phyloP scores from a whole-genome alignment of 1,140 invertebrate species.

The Conus betulinus region DNA sequence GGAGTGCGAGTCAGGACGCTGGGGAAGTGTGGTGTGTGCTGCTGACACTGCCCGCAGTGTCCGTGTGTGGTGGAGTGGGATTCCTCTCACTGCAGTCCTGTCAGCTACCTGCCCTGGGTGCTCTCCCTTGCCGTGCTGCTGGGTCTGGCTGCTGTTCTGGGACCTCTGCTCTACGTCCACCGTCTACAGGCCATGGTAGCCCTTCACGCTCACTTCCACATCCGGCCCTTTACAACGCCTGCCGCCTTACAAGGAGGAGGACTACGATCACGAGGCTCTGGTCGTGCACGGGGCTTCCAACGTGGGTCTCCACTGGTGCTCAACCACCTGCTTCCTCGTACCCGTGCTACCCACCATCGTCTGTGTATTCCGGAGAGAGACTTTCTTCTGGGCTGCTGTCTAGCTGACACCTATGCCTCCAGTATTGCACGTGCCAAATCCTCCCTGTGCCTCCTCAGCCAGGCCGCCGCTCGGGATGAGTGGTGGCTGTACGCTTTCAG shows the following conservation, averaged over 20 bases:
- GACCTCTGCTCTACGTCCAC: constrained; percentile 24
- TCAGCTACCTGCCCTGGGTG: constrained; percentile 20
- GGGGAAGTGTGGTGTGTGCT: not conserved
- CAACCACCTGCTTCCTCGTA: constrained; percentile 86
- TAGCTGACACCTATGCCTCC: constrained; percentile 80
- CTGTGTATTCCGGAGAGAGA: constrained; percentile 93
- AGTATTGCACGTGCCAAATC: constrained; percentile 80
- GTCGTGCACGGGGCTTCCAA: constrained; percentile 94
- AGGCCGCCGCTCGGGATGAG: constrained; percentile 80
- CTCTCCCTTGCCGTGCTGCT: constrained; percentile 9
- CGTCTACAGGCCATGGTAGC: constrained; percentile 20
- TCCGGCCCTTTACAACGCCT: constrained; percentile 26
- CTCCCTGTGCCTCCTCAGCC: constrained; percentile 81
- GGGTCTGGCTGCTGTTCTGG: constrained; percentile 10
- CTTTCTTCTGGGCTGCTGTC: constrained; percentile 87
- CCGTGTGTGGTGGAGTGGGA: constrained; percentile 25
- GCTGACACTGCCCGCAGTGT: not conserved
- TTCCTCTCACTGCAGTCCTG: not conserved
- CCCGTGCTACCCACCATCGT: constrained; percentile 90
- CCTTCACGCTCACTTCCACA: constrained; percentile 23
- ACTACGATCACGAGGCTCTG: constrained; percentile 86
- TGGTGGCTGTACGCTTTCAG: constrained; percentile 83
- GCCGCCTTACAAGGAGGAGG: constrained; percentile 6
- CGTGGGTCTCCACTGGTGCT: constrained; percentile 88
- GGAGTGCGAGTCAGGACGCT: not conserved